Base-by-base conservation (phyloP, 2,888 invertebrate genomes). In the Microctonus aethiopoides region DNA sequence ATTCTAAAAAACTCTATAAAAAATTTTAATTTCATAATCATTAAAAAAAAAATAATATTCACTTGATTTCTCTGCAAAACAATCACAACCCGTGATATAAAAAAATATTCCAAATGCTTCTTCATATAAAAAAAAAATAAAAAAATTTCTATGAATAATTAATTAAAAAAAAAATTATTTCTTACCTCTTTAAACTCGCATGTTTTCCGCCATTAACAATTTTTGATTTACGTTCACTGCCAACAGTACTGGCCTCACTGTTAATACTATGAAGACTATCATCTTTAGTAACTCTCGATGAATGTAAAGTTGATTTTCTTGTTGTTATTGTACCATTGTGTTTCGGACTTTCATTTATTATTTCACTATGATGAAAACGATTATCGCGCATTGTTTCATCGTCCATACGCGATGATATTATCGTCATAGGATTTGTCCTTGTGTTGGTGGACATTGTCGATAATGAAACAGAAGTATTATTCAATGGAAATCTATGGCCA, bases 231-330 rank as follows among this genome's bases (percentile, higher is more conserved):
- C 91, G 92, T 68, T 92, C 92, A 76, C 88, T 88, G 70, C 89
- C 89, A 74, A 87, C 87, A 70, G 91, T 89, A 63, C 92, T 92
- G 74, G 90, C 89, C 81, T 92, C 92, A 82, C 89, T 89, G 73
- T 91, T 90, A 82, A 93, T 91, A 76, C 92, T 92, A 84, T 92
- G 91, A 69, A 92, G 90, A 76, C 92, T 92, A 68, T 91, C 92
- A 78, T 93, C 93, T 84, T 93, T 93, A 79, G 83, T 83, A 59
- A 86, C 81, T 67, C 83, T 82, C 54, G 83, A 76, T 60, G 79
- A 79, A 74, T 82, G 81, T 57, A 81, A 77, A 65, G 83, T 81
- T 73, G 84, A 80, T 72, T 86, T 87, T 70, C 84, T 80, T 61
- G 77, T 66, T 10, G 71, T 63, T 78, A 67, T 51, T n/a, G 62